Conservation (phyloP, 2,113 vertebrate genomes). For the Polypterus senegalus region DNA sequence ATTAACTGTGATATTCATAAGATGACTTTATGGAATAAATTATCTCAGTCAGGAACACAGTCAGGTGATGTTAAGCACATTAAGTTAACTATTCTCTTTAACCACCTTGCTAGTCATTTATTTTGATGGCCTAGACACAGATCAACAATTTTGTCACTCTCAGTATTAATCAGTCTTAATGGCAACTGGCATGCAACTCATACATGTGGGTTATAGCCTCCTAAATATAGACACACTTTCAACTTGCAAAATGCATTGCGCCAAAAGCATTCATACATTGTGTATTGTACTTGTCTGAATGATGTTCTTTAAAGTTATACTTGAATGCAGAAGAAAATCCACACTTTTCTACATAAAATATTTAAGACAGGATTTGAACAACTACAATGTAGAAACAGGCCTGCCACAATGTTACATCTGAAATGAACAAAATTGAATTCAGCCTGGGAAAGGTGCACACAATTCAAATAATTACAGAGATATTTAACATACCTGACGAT, state of each 20-base stretch:
- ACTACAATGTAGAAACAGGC: no score
- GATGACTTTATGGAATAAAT: conserved; percentile 46
- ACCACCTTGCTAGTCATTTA: conserved; percentile 3
- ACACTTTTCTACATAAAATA: no score
- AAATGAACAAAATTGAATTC: no score
- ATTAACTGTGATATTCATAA: conserved; percentile 60
- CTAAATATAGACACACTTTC: background rate
- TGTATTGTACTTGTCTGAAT: no score
- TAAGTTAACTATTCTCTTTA: conserved; percentile 15
- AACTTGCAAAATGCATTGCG: conserved; percentile 10
- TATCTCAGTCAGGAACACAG: conserved; percentile 34
- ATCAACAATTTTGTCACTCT: conserved; percentile 6
- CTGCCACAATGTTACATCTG: no score
- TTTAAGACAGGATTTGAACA: no score
- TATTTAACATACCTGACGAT: no score
- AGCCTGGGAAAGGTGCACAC: no score
- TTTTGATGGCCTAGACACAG: conserved; percentile 6
- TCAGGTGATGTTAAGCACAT: background rate
- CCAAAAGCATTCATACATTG: no score
- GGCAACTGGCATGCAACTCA: conserved; percentile 6
- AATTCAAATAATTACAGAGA: no score
- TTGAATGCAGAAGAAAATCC: no score
- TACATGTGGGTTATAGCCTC: conserved; percentile 12
- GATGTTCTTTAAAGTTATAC: no score
- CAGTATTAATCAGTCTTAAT: background rate